These are phyloP conservation scores for Asbolus verrucosus DNA, from an alignment of 1,140 invertebrate species.

Conservation along the genomic window DNA sequence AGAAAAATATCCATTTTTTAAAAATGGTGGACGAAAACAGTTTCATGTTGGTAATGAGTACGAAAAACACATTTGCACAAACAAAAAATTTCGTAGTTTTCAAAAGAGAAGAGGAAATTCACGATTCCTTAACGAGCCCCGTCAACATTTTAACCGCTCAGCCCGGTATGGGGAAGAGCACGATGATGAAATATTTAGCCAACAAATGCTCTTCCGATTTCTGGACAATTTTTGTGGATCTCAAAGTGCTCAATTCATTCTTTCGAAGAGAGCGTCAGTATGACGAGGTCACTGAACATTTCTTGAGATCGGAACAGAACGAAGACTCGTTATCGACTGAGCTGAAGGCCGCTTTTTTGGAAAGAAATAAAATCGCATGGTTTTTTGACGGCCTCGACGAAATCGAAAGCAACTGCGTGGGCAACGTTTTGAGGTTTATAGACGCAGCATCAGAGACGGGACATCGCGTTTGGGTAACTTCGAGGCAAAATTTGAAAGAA, in stretches of 20 bases:
- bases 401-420: neutral
- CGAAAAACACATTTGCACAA: too few species aligned
- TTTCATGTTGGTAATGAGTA: too few species aligned
- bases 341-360: neutral
- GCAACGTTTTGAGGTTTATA: neutral
- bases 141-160: neutral
- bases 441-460: neutral
- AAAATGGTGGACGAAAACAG: too few species aligned
- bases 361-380: neutral
- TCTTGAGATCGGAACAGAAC: neutral
- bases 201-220: neutral
- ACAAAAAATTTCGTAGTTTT: too few species aligned
- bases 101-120: too few species aligned
- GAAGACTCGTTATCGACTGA: neutral
- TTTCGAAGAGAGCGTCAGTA: neutral
- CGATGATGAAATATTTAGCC: slow-evolving; percentile 1
- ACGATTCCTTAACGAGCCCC: too few species aligned
- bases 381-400: slow-evolving; percentile 16
- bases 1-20: too few species aligned
- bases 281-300: neutral
- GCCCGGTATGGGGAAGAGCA: slow-evolving; percentile 1
- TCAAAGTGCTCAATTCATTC: neutral
- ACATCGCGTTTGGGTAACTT: neutral
- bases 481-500: neutral
- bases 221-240: neutral